Evolutionary conservation across 2,113 vertebrate species (phyloP), one percentile per base, ranked within the genome.

Genomic region (Sardina pilchardus): DNA sequence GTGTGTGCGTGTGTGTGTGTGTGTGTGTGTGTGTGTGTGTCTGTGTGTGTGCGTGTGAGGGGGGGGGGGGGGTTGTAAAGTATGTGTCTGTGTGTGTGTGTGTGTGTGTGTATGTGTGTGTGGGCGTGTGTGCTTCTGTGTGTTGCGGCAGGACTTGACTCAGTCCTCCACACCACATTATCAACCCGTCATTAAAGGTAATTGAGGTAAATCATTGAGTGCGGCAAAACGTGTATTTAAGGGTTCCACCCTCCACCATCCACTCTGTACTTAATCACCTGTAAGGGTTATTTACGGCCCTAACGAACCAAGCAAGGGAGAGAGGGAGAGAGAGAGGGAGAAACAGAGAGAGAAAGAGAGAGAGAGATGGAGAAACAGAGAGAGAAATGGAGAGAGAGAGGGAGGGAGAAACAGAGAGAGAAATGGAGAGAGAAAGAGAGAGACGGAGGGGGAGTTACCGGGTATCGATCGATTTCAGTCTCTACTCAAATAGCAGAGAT

Each of bases 261-360:
- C 63, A 26, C 63, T 30, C 63, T 30, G 26, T 34, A 71, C 63
- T 71, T 71, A 71, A 71, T 71, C 63, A 71, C 63, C 63, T 71
- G 85, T 85, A 78, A 83, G 86, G 89, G 88, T 71, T 71, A 71
- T 71, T 71, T 71, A 34, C 63, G 30, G 63, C 3, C n/a, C 63
- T 71, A 71, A 71, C 63, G 63, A 71, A 71, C n/a, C 1, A 26
- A 71, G 12, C 63, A 82, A 87, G 82, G 87, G 87, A 91, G 91
- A 43, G 44, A 30, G 44, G 34, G 45, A 50, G 8, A 48, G 63
- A 71, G 63, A 71, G 63, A 10, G 26, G 30, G 63, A 71, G 26
- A 71, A 26, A 14, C 26, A 71, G 63, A 71, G 63, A 34, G 63
- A 30, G 7, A 34, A 26, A 71, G 8, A 71, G 30, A 71, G 63